Evolutionary conservation across 2,113 vertebrate genomes (phyloP).

Genomic region (Pheucticus melanocephalus): DNA sequence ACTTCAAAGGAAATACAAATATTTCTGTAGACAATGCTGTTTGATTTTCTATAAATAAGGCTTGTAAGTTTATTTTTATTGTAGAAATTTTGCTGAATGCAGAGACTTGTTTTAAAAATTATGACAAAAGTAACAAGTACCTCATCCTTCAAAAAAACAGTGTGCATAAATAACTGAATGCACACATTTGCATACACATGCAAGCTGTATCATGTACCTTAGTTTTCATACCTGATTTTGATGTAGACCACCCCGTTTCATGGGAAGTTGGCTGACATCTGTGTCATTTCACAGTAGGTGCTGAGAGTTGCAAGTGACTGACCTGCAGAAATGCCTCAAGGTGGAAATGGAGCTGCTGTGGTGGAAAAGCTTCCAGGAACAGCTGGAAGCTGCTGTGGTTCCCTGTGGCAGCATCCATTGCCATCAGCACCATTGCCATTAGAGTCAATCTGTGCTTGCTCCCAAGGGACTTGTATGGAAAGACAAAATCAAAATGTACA

Average conservation of each 20-base stretch:
- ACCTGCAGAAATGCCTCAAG: neutral
- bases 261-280: neutral
- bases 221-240: neutral
- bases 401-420: neutral
- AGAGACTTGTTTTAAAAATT: neutral
- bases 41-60: neutral
- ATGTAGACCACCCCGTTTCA: fast-evolving
- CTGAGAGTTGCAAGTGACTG: neutral
- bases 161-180: neutral
- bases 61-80: neutral
- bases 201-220: neutral
- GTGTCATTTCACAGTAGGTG: neutral
- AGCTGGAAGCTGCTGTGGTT: fast-evolving
- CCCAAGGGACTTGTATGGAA: neutral
- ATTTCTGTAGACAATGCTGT: neutral
- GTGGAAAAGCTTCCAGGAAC: neutral
- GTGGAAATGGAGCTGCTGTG: neutral
- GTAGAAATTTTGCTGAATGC: neutral
- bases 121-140: neutral
- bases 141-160: neutral
- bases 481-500: neutral
- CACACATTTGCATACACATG: neutral
- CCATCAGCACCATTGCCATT: neutral
- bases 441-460: neutral
- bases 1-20: neutral